Evolutionary conservation across 2,113 vertebrate species (phyloP).

Genomic region (Boleophthalmus pectinirostris): DNA sequence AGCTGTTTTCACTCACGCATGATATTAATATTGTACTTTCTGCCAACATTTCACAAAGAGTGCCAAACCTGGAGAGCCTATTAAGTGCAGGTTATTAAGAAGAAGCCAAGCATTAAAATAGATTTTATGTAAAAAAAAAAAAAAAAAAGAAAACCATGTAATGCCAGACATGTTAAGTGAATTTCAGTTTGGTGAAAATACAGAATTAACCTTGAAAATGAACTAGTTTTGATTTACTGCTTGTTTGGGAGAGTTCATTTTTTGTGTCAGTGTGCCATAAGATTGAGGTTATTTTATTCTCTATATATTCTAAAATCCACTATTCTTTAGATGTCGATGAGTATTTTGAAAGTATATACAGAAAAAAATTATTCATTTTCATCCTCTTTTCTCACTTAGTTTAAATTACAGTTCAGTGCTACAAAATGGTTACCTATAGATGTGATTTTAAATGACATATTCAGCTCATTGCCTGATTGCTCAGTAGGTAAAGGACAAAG

Average conservation of each 20-base stretch:
- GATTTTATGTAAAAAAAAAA: constrained; percentile 23
- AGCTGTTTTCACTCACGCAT: constrained; percentile 58
- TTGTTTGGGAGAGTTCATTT: neutral
- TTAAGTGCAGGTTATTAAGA: constrained; percentile 55
- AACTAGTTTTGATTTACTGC: neutral
- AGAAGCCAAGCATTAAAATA: constrained; percentile 64
- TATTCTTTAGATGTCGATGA: no score
- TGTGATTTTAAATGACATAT: neutral
- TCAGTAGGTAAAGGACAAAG: neutral
- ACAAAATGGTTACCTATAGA: neutral
- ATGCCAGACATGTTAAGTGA: neutral
- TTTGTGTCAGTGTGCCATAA: neutral
- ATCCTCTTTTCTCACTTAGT: neutral
- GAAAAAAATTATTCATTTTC: neutral
- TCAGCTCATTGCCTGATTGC: neutral
- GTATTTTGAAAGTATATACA: neutral
- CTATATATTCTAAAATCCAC: neutral
- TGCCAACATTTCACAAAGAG: constrained; percentile 40
- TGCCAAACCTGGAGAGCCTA: constrained; percentile 42
- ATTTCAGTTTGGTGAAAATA: neutral
- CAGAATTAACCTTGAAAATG: neutral
- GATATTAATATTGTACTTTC: constrained; percentile 55
- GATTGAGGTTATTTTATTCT: neutral
- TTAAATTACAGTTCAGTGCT: neutral
- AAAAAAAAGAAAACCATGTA: constrained; percentile 4